Evolutionary conservation across 2,797 vertebrate genomes (phyloP), one percentile per base, ranked within the genome.

Genomic region (Sarcophilus harrisii): DNA sequence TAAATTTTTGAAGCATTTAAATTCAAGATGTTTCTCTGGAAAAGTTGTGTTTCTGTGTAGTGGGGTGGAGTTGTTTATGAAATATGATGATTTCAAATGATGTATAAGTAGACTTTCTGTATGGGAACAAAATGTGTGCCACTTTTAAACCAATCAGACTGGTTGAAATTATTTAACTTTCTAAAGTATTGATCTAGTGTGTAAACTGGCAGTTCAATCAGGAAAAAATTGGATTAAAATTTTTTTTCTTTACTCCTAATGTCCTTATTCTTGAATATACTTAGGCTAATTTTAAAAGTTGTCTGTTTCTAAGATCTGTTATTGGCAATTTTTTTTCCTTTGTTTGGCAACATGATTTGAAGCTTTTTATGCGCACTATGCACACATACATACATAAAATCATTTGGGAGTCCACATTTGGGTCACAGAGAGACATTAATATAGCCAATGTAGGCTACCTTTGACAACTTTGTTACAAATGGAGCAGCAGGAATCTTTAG

Each of bases 131-230:
- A 94, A 0, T 89, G 29, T 93, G 57, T 81, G 87, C 90, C 59
- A 59, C 73, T 87, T 49, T 96, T 97, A 95, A 97, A 95, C 90
- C 73, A 87, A 87, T 87, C 57, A 94, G 16, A 27, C 91, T 93
- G 91, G 29, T 97, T 96, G 62, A 57, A 52, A 59, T 96, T n/a
- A 49, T 94, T 96, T 96, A 96, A 94, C 96, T 97, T 96, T 97
- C 57, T 28, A 58, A 94, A 93, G 59, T 93, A 94, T 91, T 57
- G 81, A 92, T 95, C 97, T 96, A 95, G 95, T 95, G 73, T 96
- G 92, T 93, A 92, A 96, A 60, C 81, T 93, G 95, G 87, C 58
- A 95, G 52, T 92, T 96, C 57, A 91, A 55, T 96, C 52, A 96
- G 90, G 54, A 11, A 59, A 95, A 95, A 96, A 94, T 59, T 62